Percentiles rank a stretch among this genome's conserved stretches.
These are phyloP conservation scores for Hexactinellida sp. DNA, from an alignment of 37 sponge, comb jelly and placozoan species.

Conservation along the genomic window DNA sequence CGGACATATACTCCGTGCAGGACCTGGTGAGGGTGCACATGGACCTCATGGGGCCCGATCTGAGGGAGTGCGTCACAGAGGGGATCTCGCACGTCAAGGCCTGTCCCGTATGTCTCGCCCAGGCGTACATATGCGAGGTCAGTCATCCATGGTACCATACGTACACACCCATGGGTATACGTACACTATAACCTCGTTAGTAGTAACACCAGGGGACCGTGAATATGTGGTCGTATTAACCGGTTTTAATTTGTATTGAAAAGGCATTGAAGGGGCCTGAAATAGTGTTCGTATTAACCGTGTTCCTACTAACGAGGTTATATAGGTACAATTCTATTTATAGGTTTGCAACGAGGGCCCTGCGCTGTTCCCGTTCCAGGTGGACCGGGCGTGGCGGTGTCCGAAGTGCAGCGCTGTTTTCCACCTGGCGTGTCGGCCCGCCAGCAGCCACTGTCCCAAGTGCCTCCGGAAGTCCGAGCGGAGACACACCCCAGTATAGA, in stretches of 20 bases:
- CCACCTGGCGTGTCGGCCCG: background rate
- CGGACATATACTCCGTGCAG: slow-evolving; percentile 9
- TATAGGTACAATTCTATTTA: background rate
- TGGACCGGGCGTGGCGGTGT: background rate
- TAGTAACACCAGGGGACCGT: too few relatives aligned
- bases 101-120: background rate
- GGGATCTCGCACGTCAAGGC: background rate
- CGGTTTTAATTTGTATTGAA: too few relatives aligned
- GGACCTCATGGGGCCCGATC: background rate
- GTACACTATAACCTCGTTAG: too few relatives aligned
- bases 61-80: background rate
- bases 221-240: too few relatives aligned
- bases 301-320: too few relatives aligned
- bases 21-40: slow-evolving; percentile 13
- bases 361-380: slow-evolving; percentile 4
- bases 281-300: too few relatives aligned
- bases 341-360: background rate
- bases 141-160: background rate
- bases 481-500: background rate
- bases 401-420: background rate
- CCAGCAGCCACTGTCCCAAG: background rate
- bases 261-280: too few relatives aligned
- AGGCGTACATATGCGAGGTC: background rate
- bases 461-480: background rate
- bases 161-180: background rate